Percentiles rank a stretch among this genome's conserved stretches.
These are phyloP conservation scores for Burhinus bistriatus DNA, from an alignment of 2,113 vertebrate species.

Conservation along the genomic window DNA sequence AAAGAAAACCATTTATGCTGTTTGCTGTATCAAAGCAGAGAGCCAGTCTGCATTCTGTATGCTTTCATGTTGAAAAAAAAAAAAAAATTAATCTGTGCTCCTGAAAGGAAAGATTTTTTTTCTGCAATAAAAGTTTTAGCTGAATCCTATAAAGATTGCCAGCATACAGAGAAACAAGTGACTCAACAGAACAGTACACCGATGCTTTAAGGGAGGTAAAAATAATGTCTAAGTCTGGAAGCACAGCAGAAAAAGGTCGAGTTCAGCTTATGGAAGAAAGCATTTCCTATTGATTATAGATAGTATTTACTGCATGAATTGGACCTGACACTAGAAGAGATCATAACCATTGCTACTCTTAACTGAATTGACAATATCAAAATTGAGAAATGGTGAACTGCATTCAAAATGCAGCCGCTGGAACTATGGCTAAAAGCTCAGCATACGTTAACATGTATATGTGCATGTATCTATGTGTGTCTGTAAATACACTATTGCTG, in stretches of 20 bases:
- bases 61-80: background rate
- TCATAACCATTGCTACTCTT: background rate
- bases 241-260: background rate
- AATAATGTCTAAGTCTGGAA: background rate
- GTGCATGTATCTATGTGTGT: background rate
- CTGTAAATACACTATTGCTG: background rate
- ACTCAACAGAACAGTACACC: background rate
- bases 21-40: background rate
- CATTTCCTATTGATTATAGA: background rate
- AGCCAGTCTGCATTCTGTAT: background rate
- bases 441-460: rapidly evolving
- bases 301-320: background rate
- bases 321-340: background rate
- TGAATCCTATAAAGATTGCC: background rate
- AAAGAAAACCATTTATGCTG: background rate
- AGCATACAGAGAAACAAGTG: background rate
- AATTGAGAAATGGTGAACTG: background rate
- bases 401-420: background rate
- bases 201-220: background rate
- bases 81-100: background rate
- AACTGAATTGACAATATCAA: background rate
- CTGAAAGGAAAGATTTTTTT: background rate
- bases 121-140: background rate
- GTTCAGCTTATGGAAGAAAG: background rate
- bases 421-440: background rate